Evolutionary conservation across 2,797 vertebrate genomes (phyloP), one percentile per base, ranked within the genome.

Genomic region (Scyliorhinus canicula): DNA sequence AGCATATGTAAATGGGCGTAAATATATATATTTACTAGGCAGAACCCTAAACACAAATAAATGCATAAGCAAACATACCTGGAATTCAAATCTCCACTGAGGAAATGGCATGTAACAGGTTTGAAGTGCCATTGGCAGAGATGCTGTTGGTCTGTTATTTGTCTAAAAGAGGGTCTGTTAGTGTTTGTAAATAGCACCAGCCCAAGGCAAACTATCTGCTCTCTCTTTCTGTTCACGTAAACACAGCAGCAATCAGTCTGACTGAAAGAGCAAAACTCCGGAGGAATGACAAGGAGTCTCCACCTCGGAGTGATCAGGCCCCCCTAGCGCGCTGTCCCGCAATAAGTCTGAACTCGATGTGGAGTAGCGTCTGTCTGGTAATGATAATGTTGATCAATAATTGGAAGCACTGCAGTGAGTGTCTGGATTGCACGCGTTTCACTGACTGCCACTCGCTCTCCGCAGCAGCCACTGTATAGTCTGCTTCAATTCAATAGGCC

Each of bases 21-120:
- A 55, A 86, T 60, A 24, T 40, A 26, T 24, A 91, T 2, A 0
- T 91, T 26, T 21, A 40, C 2, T 63, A 65, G 44, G 19, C 35
- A 47, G 5, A 24, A 44, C 40, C 40, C 77, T 12, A 86, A 52
- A 55, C 12, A 63, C 40, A 24, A 93, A 93, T 19, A 28, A 50
- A 71, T 47, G 7, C 28, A 52, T 52, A 5, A 63, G 44, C 44
- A 40, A 65, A 63, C 40, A 6, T 95, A 97, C 96, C 97, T 97
- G 96, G 77, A 96, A 96, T 95, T 96, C 96, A 96, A 96, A 97
- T 85, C 95, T 96, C 96, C 95, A 40, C 31, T 79, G 47, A 16
- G 95, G 82, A 44, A 95, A 95, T 11, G 52, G 95, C 91, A 95
- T 77, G 69, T 95, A 95, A 95, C 95, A 96, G 57, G 95, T 95